A percentile compares a stretch with the other conserved stretches of the same genome.
phyloP scores from a whole-genome alignment of 1,140 invertebrate species.

The Phocides pigmalion region DNA sequence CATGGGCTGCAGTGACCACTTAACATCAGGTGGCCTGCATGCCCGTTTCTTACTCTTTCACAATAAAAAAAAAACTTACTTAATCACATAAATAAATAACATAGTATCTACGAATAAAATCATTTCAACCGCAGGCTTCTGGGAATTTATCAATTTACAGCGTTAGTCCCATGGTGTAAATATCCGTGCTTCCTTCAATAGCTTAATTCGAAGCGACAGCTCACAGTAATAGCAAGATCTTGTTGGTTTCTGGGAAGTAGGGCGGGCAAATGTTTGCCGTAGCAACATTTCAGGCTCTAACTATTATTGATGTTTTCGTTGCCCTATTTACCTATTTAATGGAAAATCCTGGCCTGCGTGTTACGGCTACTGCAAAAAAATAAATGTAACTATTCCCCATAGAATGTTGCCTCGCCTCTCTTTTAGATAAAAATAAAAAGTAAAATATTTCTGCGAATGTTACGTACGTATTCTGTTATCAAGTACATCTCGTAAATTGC shows the following conservation, averaged over 20 bases:
- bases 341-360: not conserved
- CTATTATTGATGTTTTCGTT: constrained; percentile 12
- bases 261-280: constrained; percentile 25
- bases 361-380: not conserved
- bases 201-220: constrained; percentile 12
- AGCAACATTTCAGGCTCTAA: constrained; percentile 17
- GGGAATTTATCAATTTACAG: not conserved
- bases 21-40: no score
- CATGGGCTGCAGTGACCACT: no score
- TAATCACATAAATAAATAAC: no score
- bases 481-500: no score
- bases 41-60: no score
- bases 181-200: not conserved
- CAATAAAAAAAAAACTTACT: no score
- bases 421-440: no score
- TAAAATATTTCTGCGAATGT: no score
- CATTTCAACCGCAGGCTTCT: not conserved
- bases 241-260: constrained; percentile 16
- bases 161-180: not conserved
- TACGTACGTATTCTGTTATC: no score
- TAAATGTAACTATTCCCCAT: no score
- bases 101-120: not conserved
- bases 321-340: constrained; percentile 3
- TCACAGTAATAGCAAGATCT: not conserved
- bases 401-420: no score